phyloP scores from a whole-genome alignment of 1,140 invertebrate genomes.

The Platorchestia sp. region DNA sequence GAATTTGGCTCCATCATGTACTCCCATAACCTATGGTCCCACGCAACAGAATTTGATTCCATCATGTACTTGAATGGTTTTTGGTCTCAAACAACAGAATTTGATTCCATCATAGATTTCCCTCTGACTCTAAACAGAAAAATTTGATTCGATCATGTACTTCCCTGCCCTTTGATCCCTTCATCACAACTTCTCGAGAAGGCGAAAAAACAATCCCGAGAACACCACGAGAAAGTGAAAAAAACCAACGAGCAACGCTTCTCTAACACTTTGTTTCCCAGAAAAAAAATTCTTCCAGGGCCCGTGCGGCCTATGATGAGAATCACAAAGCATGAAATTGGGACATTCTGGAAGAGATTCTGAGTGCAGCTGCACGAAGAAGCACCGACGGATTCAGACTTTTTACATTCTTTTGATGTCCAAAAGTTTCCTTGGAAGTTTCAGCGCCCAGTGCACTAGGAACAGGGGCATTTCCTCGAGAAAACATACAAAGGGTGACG shows the following conservation, averaged over 20 bases:
- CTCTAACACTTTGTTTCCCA: not conserved
- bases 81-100: too few species aligned
- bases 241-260: not conserved
- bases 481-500: not conserved
- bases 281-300: not conserved
- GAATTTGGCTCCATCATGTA: not conserved
- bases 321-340: slow-evolving; percentile 50
- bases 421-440: not conserved
- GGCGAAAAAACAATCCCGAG: not conserved
- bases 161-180: not conserved
- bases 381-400: not conserved
- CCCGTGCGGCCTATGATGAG: not conserved
- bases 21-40: not conserved
- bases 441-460: not conserved
- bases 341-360: not conserved
- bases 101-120: too few species aligned
- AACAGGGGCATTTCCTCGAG: not conserved
- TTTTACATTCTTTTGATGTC: not conserved
- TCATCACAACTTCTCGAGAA: too few species aligned
- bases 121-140: too few species aligned
- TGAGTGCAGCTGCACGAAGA: not conserved
- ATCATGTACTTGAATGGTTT: too few species aligned
- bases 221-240: not conserved
- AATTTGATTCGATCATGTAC: too few species aligned
- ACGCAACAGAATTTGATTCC: too few species aligned